Base-by-base conservation (phyloP, 2,797 vertebrate genomes). In the Calcarius lapponicus region DNA sequence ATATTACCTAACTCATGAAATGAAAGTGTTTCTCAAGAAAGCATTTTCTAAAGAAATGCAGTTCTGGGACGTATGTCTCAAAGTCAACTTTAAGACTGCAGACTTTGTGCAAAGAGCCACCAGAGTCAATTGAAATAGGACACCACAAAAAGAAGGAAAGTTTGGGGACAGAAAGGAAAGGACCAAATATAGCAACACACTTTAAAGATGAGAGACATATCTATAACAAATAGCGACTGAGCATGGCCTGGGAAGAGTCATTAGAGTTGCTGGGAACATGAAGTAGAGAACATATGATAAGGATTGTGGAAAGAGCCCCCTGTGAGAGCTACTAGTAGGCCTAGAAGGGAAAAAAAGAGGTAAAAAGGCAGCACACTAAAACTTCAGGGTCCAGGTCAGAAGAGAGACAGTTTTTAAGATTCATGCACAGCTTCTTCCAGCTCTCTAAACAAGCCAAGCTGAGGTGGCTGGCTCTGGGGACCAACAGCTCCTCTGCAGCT, bases 201-300 rank as follows among this genome's bases (percentile, higher is more conserved):
- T 75, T 74, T 3, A 42, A 60, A 51, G 13, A 32, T 21, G 31
- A 64, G 29, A 58, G 13, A 56, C n/a, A 31, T 10, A 50, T 8
- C 36, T 19, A 4, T n/a, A 45, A 38, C 24, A 62, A 86, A 66
- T 1, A n/a, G 48, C 2, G 7, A 24, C 22, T 1, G 0, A 29
- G 9, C 28, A 48, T 24, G 21, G 56, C 22, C 51, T 70, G 48
- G 42, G 21, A 61, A 45, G 17, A 69, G 11, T 21, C 64, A 53
- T n/a, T 54, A 19, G 32, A 66, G 36, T 6, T 40, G 45, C 13
- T 28, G 4, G 12, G 48, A 83, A n/a, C 1, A 26, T 1, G 0
- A 67, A 51, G 8, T 11, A 34, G 13, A 40, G 19, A 50, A 80
- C 3, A 0, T 2, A 21, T 0, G 13, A 5, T 2, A 65, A 60